Conservation (phyloP, 2,797 vertebrate species). For the Peromyscus attwateri region DNA sequence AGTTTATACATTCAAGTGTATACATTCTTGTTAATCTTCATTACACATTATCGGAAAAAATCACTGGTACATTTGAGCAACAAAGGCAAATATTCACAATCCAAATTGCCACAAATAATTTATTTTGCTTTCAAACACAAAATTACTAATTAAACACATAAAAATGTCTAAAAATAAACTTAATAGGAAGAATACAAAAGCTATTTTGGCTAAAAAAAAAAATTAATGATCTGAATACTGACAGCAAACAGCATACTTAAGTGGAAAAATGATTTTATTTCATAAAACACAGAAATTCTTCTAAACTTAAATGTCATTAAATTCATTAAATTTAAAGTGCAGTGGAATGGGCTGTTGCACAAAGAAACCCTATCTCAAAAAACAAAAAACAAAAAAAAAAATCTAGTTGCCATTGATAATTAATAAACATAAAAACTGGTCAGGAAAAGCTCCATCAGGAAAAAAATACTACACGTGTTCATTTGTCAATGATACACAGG, state of each 20-base stretch:
- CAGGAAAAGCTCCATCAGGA: background rate
- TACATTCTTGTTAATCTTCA: slow-evolving; percentile 13
- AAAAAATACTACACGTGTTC: background rate
- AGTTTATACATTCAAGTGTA: slow-evolving; percentile 30
- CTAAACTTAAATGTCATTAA: background rate
- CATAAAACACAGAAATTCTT: background rate
- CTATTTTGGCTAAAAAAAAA: background rate
- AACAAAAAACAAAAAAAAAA: background rate
- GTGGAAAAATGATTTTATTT: slow-evolving; percentile 9
- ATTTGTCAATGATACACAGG: background rate
- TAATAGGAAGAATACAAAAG: background rate
- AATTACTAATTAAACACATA: slow-evolving; percentile 55
- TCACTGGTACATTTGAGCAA: slow-evolving; percentile 19
- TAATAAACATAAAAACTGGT: background rate
- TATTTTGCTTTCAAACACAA: slow-evolving; percentile 56
- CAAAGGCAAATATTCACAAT: slow-evolving; percentile 61
- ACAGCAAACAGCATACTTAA: background rate
- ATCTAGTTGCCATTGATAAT: background rate
- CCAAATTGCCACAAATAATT: slow-evolving; percentile 32
- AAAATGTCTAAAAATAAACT: slow-evolving; percentile 59
- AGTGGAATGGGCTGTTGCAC: background rate
- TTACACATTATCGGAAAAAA: slow-evolving; percentile 41
- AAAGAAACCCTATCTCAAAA: too few species aligned
- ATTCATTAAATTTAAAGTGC: slow-evolving; percentile 42
- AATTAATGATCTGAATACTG: slow-evolving; percentile 23